Evolutionary conservation across 2,113 vertebrate species (phyloP).

Genomic region (Aythya baeri): DNA sequence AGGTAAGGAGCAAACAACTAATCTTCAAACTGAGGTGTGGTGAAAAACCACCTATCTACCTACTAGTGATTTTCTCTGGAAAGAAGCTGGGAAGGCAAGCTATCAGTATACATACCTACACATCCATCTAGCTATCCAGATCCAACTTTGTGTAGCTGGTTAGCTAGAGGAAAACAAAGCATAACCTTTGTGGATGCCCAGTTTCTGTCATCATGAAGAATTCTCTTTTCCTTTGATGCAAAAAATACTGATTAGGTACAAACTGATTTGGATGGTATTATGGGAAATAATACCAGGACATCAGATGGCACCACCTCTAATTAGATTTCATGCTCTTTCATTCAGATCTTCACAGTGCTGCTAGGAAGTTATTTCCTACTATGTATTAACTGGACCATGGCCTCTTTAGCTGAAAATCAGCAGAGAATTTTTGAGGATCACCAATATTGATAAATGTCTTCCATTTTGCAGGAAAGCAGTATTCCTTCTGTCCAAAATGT

Average conservation of each 20-base stretch:
- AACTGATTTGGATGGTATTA: neutral
- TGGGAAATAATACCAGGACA: neutral
- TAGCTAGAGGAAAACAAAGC: neutral
- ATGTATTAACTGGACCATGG: neutral
- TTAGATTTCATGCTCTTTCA: neutral
- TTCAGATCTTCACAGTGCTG: neutral
- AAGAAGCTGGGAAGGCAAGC: neutral
- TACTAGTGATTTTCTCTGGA: neutral
- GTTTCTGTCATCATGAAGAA: neutral
- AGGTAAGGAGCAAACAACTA: neutral
- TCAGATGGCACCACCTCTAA: neutral
- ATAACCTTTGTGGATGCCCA: neutral
- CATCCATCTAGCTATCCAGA: neutral
- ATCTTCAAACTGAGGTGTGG: neutral
- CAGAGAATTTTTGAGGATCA: neutral
- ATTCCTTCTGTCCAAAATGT: neutral
- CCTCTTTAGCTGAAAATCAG: neutral
- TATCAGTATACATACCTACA: neutral
- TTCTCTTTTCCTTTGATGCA: neutral
- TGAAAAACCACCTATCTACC: neutral
- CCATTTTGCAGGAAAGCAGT: neutral
- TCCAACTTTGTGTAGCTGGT: neutral
- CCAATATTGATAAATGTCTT: neutral
- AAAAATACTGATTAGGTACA: neutral
- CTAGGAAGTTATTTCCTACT: neutral